A percentile compares a stretch with the other conserved stretches of the same genome.
phyloP scores from a whole-genome alignment of 2,888 invertebrate species.

The Acronicta psi region DNA sequence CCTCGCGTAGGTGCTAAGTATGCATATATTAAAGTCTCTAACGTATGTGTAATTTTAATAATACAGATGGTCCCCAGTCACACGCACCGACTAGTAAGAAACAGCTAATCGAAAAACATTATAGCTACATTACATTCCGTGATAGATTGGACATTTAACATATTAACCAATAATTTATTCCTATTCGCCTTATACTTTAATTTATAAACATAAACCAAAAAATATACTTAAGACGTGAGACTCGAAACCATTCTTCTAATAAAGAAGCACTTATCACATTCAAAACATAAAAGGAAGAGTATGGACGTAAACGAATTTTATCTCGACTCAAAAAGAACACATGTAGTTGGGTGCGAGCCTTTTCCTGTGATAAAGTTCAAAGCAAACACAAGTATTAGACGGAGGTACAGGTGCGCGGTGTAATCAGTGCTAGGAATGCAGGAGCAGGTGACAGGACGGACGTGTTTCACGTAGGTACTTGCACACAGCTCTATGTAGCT shows the following conservation, averaged over 20 bases:
- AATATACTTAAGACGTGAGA: not conserved
- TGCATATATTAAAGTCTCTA: slow-evolving; percentile 30
- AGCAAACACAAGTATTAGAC: slow-evolving; percentile 63
- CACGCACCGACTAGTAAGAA: slow-evolving; percentile 23
- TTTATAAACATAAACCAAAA: slow-evolving; percentile 3
- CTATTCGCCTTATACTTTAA: slow-evolving; percentile 2
- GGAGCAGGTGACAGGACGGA: slow-evolving; percentile 86
- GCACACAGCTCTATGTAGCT: slow-evolving; percentile 58
- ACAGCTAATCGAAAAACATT: slow-evolving; percentile 33
- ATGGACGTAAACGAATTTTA: slow-evolving; percentile 30
- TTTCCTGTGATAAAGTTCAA: slow-evolving; percentile 66
- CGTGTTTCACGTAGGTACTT: slow-evolving; percentile 56
- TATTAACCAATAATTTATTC: slow-evolving; percentile 36
- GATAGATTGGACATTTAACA: slow-evolving; percentile 31
- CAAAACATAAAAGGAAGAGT: slow-evolving; percentile 12
- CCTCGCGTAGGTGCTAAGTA: slow-evolving; percentile 33
- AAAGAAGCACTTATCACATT: slow-evolving; percentile 30
- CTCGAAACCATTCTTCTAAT: slow-evolving; percentile 11
- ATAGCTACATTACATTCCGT: slow-evolving; percentile 36
- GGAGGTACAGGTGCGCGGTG: slow-evolving; percentile 75
- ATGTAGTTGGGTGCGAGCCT: slow-evolving; percentile 49
- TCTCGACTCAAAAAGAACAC: slow-evolving; percentile 36
- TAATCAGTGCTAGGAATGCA: slow-evolving; percentile 85
- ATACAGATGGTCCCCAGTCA: slow-evolving; percentile 32
- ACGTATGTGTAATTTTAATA: slow-evolving; percentile 39